A percentile compares a stretch with the other conserved stretches of the same genome.
These are phyloP conservation scores for Galerucella pusilla DNA, from an alignment of 2,888 invertebrate genomes.

Conservation along the genomic window DNA sequence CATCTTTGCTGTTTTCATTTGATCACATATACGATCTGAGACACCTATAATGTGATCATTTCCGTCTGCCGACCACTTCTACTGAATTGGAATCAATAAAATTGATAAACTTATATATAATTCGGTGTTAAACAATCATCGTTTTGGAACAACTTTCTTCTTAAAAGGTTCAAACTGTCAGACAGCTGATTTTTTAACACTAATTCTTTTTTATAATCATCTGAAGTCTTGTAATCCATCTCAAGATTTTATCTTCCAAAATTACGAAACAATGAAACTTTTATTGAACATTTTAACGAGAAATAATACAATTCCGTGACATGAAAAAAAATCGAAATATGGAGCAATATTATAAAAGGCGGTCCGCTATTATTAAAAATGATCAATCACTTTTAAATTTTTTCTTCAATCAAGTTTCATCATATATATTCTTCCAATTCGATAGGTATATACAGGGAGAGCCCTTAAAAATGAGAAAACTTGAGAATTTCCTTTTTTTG, in stretches of 20 bases:
- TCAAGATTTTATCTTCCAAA: constrained; percentile 1
- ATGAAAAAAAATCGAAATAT: not conserved
- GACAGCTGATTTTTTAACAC: not conserved
- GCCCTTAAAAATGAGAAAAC: no score
- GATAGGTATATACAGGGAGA: no score
- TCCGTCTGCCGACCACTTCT: no score
- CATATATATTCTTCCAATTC: no score
- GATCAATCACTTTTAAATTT: no score
- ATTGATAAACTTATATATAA: not conserved
- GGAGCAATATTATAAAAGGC: not conserved
- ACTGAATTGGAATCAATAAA: no score
- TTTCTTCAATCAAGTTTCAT: no score
- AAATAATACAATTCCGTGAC: not conserved
- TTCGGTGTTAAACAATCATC: not conserved
- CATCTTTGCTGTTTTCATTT: no score
- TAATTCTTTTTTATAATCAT: not conserved
- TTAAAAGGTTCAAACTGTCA: constrained; percentile 12
- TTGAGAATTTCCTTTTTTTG: no score
- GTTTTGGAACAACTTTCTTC: not conserved
- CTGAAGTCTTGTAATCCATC: not conserved
- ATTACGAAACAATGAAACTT: not conserved
- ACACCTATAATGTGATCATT: no score
- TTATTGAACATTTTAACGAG: not conserved
- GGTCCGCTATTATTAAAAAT: no score
- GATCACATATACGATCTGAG: no score